Base-by-base conservation (phyloP, 2,113 vertebrate species). In the Xenopus laevis region DNA sequence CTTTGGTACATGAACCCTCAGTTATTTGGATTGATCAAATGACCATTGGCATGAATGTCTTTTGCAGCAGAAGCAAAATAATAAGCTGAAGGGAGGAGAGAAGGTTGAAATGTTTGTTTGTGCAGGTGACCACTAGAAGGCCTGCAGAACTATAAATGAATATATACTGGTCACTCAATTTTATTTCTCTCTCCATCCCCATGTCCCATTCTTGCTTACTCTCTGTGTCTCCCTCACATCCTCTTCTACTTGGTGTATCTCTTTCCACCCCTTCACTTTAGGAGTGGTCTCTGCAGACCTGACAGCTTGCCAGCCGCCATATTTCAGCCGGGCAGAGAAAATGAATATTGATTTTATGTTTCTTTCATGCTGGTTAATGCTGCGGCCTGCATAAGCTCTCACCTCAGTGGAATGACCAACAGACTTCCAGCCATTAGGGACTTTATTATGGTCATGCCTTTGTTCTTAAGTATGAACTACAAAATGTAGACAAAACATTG, bases 261-360 rank as follows among this genome's bases (percentile, higher is more conserved):
- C 63, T 50, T 58, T 53, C 65, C 65, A 52, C 57, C 58, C 33
- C 46, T 45, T 45, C 27, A 23, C 57, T 62, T 57, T 52, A 23
- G 72, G 72, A 75, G 72, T 52, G 72, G 72, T 75, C 72, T 68
- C 65, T 53, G 72, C 65, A 68, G 72, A 68, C 72, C 65, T 75
- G 72, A 75, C 72, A 68, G 27, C 23, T 65, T 75, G 72, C 72
- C 72, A 75, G 58, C 55, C 45, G 40, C 72, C 58, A 68, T 75
- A 75, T 75, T 75, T 75, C 72, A 75, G 65, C 57, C 65, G 65
- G 72, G 47, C 72, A 53, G 58, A 75, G 72, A 75, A 75, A 75
- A 75, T 75, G 72, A 75, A 75, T 75, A 75, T 75, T 75, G 72
- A 75, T 75, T 75, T 75, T 68, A 59, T 75, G 72, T 75, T 75